Evolutionary conservation across 2,888 invertebrate species (phyloP).

Genomic region (Apocheima hispidaria): DNA sequence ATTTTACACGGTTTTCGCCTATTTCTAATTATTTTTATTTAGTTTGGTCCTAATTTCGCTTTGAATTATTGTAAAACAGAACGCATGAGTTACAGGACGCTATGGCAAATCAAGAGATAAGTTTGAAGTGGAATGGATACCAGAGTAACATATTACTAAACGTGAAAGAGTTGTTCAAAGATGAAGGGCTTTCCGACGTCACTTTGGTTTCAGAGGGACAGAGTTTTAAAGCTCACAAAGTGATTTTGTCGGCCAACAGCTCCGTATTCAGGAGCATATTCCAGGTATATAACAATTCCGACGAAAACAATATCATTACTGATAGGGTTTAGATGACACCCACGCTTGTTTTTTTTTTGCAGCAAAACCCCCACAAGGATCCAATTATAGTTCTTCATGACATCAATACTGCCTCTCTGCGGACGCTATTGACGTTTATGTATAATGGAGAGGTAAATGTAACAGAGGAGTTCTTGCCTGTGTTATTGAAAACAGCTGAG

Average conservation of each 20-base stretch:
- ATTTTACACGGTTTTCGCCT: slow-evolving; percentile 50
- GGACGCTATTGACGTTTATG: slow-evolving; percentile 89
- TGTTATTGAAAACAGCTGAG: slow-evolving; percentile 89
- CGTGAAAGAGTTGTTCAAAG: slow-evolving; percentile 88
- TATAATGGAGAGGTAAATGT: slow-evolving; percentile 92
- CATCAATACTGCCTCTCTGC: slow-evolving; percentile 88
- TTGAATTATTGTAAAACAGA: slow-evolving; percentile 48
- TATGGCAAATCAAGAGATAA: slow-evolving; percentile 87
- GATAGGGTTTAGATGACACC: slow-evolving; percentile 62
- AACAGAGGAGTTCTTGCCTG: slow-evolving; percentile 89
- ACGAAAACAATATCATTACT: slow-evolving; percentile 26
- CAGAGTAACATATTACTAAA: slow-evolving; percentile 88
- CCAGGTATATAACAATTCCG: slow-evolving; percentile 72
- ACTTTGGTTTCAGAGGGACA: slow-evolving; percentile 89
- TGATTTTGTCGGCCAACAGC: slow-evolving; percentile 89
- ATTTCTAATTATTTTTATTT: slow-evolving; percentile 46
- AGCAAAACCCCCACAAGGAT: slow-evolving; percentile 91
- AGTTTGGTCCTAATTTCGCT: slow-evolving; percentile 45
- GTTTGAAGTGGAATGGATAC: slow-evolving; percentile 90
- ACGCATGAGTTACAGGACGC: slow-evolving; percentile 40
- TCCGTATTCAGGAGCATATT: slow-evolving; percentile 88
- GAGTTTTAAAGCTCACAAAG: slow-evolving; percentile 89
- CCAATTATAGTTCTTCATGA: slow-evolving; percentile 91
- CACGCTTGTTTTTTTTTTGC: slow-evolving; percentile 67
- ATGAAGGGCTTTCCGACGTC: slow-evolving; percentile 89